Percentiles rank a stretch among this genome's conserved stretches.
Conservation (phyloP, 2,113 vertebrate species). For the Melanerpes formicivorus region DNA sequence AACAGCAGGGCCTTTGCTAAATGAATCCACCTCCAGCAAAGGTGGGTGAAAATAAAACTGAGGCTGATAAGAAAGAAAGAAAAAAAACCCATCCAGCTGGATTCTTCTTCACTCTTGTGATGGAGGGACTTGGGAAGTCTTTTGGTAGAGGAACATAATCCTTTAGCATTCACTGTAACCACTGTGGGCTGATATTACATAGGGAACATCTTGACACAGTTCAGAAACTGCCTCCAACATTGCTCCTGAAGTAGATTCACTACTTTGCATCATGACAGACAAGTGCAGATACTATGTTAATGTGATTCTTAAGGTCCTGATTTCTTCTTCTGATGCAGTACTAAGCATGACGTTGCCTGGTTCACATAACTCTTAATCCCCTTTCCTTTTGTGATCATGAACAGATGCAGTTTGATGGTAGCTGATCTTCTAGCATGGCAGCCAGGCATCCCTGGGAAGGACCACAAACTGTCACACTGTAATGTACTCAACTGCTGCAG, state of each 20-base stretch:
- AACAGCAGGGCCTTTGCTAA: neutral
- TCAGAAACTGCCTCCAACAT: neutral
- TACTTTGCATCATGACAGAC: neutral
- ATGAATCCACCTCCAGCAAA: neutral
- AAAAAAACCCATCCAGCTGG: fast-evolving
- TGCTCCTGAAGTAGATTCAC: neutral
- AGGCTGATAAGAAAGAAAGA: neutral
- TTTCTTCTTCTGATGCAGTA: neutral
- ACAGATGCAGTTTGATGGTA: fast-evolving
- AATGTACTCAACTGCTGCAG: fast-evolving
- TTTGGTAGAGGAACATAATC: neutral
- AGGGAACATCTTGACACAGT: neutral
- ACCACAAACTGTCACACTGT: fast-evolving
- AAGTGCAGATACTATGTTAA: neutral
- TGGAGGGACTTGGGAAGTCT: neutral
- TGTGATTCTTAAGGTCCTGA: neutral
- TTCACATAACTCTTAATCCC: neutral
- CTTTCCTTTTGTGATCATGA: neutral
- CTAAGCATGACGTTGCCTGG: neutral
- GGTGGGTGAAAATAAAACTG: neutral
- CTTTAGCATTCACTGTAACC: neutral
- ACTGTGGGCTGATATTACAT: neutral
- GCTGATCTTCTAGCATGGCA: neutral
- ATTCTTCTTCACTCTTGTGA: neutral
- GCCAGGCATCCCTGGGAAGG: neutral